Evolutionary conservation across 2,888 invertebrate species (phyloP), one percentile per base, ranked within the genome.

Genomic region (Xestia xanthographa): DNA sequence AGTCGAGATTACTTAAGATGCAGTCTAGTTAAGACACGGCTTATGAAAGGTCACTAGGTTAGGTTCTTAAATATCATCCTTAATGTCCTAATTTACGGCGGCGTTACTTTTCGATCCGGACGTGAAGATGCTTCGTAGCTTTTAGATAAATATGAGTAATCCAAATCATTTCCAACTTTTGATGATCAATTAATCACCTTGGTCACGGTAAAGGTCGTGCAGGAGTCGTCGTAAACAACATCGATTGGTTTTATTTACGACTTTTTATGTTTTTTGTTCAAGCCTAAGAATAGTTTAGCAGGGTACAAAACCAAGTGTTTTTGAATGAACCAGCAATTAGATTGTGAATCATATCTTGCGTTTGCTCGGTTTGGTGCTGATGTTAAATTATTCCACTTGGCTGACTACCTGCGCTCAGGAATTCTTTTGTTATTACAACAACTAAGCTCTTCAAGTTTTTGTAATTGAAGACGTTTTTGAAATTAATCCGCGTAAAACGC

Each of bases 321-420:
- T 66, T 75, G 45, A 80, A 48, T 80, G 75, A 80, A 70, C 80
- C 79, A 58, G 45, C 75, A 80, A 80, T 80, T 80, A 80, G 66
- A n/a, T 66, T 14, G 75, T 80, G 80, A 80, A 80, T 80, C 80
- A 80, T 75, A 80, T 80, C 80, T 80, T 69, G 53, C 34, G 60
- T 68, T 83, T 70, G 70, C 67, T 66, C 53, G 20, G 66, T 68
- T 83, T 70, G 72, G 70, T 65, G 79, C 72, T 79, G 80, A 79
- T 81, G 73, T 81, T 73, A 73, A 85, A 85, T 88, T 88, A 87
- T 90, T 90, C 85, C 86, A 88, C 85, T 84, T 85, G 81, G 88
- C 72, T 88, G 88, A 72, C 56, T 88, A 88, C 86, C 79, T 80
- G 79, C 63, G 48, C 75, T 69, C 65, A 77, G 72, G 73, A 73